phyloP scores from a whole-genome alignment of 1,140 invertebrate species.

The Zophobas morio region DNA sequence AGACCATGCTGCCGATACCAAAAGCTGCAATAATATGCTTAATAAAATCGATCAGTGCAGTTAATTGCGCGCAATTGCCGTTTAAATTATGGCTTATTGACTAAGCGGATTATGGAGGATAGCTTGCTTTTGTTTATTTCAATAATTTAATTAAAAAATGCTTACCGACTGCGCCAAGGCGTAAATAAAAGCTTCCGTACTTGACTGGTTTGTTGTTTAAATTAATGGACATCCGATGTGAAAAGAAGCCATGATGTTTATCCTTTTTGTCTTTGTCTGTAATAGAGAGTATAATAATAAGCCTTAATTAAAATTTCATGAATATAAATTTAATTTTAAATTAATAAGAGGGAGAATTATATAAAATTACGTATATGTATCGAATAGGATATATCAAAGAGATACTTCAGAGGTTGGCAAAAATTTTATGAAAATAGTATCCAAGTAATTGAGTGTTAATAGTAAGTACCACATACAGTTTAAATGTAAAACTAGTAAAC shows the following conservation, averaged over 20 bases:
- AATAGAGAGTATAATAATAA: slow-evolving; percentile 52
- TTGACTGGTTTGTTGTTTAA: slow-evolving; percentile 56
- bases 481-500: too few species aligned
- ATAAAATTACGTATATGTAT: too few species aligned
- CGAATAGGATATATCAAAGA: too few species aligned
- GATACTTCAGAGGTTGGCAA: too few species aligned
- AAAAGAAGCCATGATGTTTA: slow-evolving; percentile 13
- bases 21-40: slow-evolving; percentile 57
- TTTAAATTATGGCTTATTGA: slow-evolving; percentile 39
- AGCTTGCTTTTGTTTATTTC: slow-evolving; percentile 22
- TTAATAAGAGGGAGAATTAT: too few species aligned
- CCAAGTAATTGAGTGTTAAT: too few species aligned
- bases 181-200: slow-evolving; percentile 85
- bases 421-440: too few species aligned
- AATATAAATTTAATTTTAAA: too few species aligned
- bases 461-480: too few species aligned
- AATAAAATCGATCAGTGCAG: slow-evolving; percentile 39
- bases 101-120: slow-evolving; percentile 21
- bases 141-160: slow-evolving; percentile 45
- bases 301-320: too few species aligned
- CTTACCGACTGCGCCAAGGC: slow-evolving; percentile 83
- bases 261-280: slow-evolving; percentile 66
- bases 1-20: slow-evolving; percentile 74
- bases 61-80: slow-evolving; percentile 29
- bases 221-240: slow-evolving; percentile 14